These are phyloP conservation scores for Bostrychus sinensis DNA, from an alignment of 2,113 vertebrate species.

Conservation along the genomic window DNA sequence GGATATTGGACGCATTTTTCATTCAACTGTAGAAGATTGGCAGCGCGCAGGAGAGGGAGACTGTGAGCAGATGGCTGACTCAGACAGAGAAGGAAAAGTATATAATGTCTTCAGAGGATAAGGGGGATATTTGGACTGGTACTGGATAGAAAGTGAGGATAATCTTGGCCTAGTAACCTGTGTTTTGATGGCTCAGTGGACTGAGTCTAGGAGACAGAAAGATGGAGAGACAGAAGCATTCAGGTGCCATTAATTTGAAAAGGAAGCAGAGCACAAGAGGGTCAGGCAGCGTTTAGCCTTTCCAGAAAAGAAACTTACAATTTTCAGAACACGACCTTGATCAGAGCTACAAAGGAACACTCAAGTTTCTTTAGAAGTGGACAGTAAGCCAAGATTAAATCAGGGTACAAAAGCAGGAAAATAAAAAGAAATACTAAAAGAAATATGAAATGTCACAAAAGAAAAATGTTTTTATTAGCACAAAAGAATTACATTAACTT, in stretches of 20 bases:
- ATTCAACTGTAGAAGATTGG: slow-evolving; percentile 70
- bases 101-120: slow-evolving; percentile 33
- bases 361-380: slow-evolving; percentile 13
- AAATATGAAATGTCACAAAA: background rate
- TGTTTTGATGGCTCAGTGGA: slow-evolving; percentile 49
- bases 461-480: background rate
- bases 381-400: slow-evolving; percentile 10
- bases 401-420: background rate
- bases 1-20: slow-evolving; percentile 77
- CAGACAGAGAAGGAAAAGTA: slow-evolving; percentile 22
- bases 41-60: slow-evolving; percentile 43
- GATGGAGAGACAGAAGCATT: slow-evolving; percentile 25
- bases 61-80: slow-evolving; percentile 36
- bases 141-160: slow-evolving; percentile 27
- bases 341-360: background rate
- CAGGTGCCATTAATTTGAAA: slow-evolving; percentile 42
- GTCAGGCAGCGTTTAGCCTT: slow-evolving; percentile 3
- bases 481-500: background rate
- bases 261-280: slow-evolving; percentile 20
- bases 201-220: slow-evolving; percentile 30
- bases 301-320: slow-evolving; percentile 18
- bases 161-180: slow-evolving; percentile 43
- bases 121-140: slow-evolving; percentile 34
- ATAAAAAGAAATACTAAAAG: background rate
- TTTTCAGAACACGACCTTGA: slow-evolving; percentile 38